Evolutionary conservation across 2,797 vertebrate species (phyloP), one percentile per base, ranked within the genome.

Genomic region (Pelodytes ibericus): DNA sequence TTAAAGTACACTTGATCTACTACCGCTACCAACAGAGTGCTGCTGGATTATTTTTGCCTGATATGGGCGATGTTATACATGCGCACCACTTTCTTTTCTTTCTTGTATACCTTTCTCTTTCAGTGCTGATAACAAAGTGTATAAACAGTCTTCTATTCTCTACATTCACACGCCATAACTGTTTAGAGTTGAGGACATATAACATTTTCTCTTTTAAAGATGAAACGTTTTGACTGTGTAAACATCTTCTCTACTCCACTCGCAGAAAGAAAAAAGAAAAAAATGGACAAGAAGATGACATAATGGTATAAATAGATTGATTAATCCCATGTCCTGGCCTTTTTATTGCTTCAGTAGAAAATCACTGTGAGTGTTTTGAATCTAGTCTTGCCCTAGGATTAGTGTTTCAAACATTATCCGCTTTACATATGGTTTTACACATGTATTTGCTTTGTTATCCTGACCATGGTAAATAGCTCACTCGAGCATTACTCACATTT

Each of bases 271-370:
- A n/a, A n/a, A n/a, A 60, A 71, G 47, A 57, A 30, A 71, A 39
- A 75, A 75, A 29, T 53, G 27, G 67, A 70, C 58, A 33, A 36
- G 44, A 31, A 71, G 58, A 64, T 71, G 74, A 70, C 74, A 71
- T 57, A 71, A 47, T 49, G 5, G 30, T 56, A 63, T 71, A 77
- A 65, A 71, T 77, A 71, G 61, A 71, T n/a, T 62, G 57, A 36
- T 71, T 77, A 70, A 65, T 65, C 31, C 24, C 24, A 22, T 7
- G 64, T 53, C 49, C 49, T 24, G 16, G 47, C 36, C 33, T 64
- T 47, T 25, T 53, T 47, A 73, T 41, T 30, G 69, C 24, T n/a
- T n/a, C 2, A 25, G 71, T 3, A 57, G n/a, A 63, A 25, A 63
- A 53, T 20, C 30, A 64, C 59, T 36, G 24, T 33, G 20, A 49